Conservation (phyloP, 2,888 invertebrate species). For the Cephus sareptanus region DNA sequence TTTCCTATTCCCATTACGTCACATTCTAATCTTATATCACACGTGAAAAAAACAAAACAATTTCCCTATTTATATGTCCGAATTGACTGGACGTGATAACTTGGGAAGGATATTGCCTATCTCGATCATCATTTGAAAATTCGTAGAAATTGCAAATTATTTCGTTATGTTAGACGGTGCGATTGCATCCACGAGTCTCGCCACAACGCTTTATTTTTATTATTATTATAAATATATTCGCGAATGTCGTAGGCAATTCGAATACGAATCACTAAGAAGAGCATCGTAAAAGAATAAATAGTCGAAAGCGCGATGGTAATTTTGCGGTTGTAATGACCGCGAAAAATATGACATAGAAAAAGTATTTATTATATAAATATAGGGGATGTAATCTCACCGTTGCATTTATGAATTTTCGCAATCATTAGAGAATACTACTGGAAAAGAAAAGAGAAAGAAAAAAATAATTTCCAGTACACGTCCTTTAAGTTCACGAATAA, state of each 20-base stretch:
- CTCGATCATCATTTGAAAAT: not conserved
- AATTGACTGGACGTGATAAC: not conserved
- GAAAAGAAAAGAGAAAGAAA: constrained; percentile 4
- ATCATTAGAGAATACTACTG: not conserved
- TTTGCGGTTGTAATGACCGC: not conserved
- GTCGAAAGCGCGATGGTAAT: not conserved
- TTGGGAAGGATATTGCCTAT: not conserved
- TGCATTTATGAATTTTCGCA: not conserved
- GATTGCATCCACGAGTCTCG: not conserved
- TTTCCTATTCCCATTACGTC: not conserved
- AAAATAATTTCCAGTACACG: constrained; percentile 1
- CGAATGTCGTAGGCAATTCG: not conserved
- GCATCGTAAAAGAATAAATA: not conserved
- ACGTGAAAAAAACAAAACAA: not conserved
- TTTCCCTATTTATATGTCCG: not conserved
- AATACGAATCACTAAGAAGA: not conserved
- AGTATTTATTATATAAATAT: not conserved
- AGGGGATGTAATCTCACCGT: not conserved
- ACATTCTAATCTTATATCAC: not conserved
- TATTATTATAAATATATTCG: not conserved
- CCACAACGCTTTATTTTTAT: not conserved
- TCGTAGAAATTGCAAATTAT: not conserved
- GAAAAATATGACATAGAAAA: not conserved
- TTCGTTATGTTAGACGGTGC: not conserved
- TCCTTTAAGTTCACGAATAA: not conserved